Conservation (phyloP, 1,140 invertebrate species). For the Drosophila nigrodunni region DNA sequence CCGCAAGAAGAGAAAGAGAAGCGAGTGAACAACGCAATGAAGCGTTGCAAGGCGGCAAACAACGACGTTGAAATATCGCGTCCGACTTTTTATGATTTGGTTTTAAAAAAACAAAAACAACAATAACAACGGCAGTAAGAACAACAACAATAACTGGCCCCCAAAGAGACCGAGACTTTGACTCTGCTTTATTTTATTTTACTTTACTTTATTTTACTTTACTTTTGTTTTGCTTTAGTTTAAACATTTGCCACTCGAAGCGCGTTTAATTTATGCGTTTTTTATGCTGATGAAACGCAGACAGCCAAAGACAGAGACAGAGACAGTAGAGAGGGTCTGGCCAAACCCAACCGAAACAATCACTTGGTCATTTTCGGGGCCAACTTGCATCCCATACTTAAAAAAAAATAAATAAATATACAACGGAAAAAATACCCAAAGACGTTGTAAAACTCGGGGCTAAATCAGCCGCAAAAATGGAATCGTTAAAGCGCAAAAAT, state of each 20-base stretch:
- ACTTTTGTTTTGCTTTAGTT: conserved; percentile 65
- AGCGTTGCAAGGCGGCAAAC: conserved; percentile 73
- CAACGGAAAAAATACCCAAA: neutral
- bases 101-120: conserved; percentile 30
- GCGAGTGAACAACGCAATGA: conserved; percentile 53
- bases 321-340: conserved; percentile 9
- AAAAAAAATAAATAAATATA: neutral
- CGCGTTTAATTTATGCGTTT: conserved; percentile 77
- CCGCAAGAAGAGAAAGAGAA: neutral
- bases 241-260: conserved; percentile 76
- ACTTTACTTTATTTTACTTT: too few relatives aligned
- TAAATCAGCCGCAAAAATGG: conserved; percentile 20
- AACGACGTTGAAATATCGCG: conserved; percentile 69
- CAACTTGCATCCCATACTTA: neutral
- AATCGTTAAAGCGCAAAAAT: conserved; percentile 40
- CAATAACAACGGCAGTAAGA: conserved; percentile 13
- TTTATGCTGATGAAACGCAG: conserved; percentile 79
- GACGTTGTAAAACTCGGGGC: conserved; percentile 10
- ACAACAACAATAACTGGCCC: conserved; percentile 26
- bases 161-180: conserved; percentile 20
- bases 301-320: conserved; percentile 36
- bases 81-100: conserved; percentile 74
- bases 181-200: conserved; percentile 4
- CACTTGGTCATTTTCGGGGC: conserved; percentile 29
- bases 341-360: conserved; percentile 23